phyloP scores from a whole-genome alignment of 2,888 invertebrate genomes.

The Acrocera orbiculus region DNA sequence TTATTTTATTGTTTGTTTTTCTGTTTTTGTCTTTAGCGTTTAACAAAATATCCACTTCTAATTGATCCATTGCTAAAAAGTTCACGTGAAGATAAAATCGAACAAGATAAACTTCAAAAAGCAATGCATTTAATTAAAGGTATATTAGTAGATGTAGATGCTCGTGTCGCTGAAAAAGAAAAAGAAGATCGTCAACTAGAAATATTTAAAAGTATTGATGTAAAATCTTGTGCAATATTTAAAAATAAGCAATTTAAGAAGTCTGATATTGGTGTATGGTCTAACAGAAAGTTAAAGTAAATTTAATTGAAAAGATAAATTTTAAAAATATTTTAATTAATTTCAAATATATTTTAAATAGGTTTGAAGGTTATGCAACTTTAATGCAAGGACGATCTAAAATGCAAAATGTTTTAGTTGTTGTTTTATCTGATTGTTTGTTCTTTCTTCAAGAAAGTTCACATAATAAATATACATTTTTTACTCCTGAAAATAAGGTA shows the following conservation, averaged over 20 bases:
- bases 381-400: slow-evolving; percentile 83
- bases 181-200: slow-evolving; percentile 76
- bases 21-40: slow-evolving; percentile 35
- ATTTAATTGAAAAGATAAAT: slow-evolving; percentile 13
- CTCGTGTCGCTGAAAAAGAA: slow-evolving; percentile 83
- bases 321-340: background rate
- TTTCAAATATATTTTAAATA: slow-evolving; percentile 16
- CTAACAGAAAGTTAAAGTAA: slow-evolving; percentile 61
- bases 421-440: slow-evolving; percentile 78
- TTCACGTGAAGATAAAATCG: slow-evolving; percentile 60
- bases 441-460: slow-evolving; percentile 85
- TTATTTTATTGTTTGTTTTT: slow-evolving; percentile 2
- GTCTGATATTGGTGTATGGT: slow-evolving; percentile 69
- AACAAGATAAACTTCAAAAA: slow-evolving; percentile 60
- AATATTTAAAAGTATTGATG: slow-evolving; percentile 82
- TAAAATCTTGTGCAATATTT: slow-evolving; percentile 75
- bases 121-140: slow-evolving; percentile 71
- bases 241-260: slow-evolving; percentile 83
- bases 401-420: slow-evolving; percentile 72
- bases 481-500: slow-evolving; percentile 86
- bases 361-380: slow-evolving; percentile 76
- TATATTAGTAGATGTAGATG: slow-evolving; percentile 77
- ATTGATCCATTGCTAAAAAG: slow-evolving; percentile 85
- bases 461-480: slow-evolving; percentile 74
- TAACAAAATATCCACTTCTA: slow-evolving; percentile 86